Evolutionary conservation across 2,797 vertebrate genomes (phyloP), one percentile per base, ranked within the genome.

Genomic region (Fundulus diaphanus): DNA sequence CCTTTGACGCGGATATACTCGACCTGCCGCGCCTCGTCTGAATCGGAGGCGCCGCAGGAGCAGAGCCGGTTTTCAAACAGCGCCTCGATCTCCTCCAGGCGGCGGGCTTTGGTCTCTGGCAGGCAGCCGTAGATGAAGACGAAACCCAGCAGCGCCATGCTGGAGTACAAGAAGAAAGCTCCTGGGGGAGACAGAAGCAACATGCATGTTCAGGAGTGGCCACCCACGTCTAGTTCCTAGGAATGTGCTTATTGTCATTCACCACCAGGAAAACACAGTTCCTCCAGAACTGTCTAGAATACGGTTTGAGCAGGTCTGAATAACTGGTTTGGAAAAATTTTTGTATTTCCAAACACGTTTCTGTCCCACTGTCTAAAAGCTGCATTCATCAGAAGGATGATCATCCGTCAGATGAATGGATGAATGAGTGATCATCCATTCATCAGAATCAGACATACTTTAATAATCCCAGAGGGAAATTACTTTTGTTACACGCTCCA

Each of bases 1-100:
- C 98, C 98, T 93, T 99, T 99, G 84, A 99, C 98, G 69, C 98
- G 96, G 89, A 99, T 99, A 90, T 99, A 99, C 91, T 99, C 98
- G 2, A 99, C 97, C 82, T 99, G 99, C 79, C 98, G 95, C 15
- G 95, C 97, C 86, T 99, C 97, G 80, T 99, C 98, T 3, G 97
- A 96, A 89, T 99, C 97, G 0, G 96, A 93, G 74, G 94, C 92
- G 59, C 98, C 97, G 83, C 97, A 99, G 3, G 97, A 97, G 88
- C 98, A 99, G 4, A 99, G 96, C 86, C 93, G 96, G 92, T 90
- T 96, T 87, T 98, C 97, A 80, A 99, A 99, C 88, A 99, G 93
- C 7, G 96, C 96, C 80, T 99, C 98, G 12, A 99, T 97, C 94
- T 99, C 98, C 92, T 99, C 98, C 84, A 99, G 92, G 42, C 97